Evolutionary conservation across 2,888 invertebrate species (phyloP).

Genomic region (Aphrophora alni): DNA sequence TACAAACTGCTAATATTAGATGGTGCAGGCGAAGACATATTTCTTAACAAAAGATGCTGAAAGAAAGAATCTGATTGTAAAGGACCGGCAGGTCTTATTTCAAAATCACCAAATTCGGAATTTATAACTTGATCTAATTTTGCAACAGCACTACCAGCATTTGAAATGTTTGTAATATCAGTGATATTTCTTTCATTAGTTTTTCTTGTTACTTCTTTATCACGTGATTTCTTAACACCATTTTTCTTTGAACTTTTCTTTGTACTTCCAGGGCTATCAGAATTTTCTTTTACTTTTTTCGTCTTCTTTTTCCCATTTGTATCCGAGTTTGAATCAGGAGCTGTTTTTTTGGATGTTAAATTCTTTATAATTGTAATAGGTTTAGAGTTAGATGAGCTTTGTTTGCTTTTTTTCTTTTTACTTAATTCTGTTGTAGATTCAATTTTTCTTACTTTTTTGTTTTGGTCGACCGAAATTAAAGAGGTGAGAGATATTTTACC

Average conservation of each 20-base stretch:
- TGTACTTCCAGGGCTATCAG: constrained; percentile 44
- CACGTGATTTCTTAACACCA: constrained; percentile 47
- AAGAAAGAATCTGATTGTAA: constrained; percentile 69
- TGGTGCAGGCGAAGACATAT: constrained; percentile 57
- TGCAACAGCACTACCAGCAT: background rate
- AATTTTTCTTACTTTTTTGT: constrained; percentile 32
- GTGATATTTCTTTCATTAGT: constrained; percentile 48
- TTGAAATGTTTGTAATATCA: constrained; percentile 1
- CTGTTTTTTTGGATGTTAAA: constrained; percentile 23
- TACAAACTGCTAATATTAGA: constrained; percentile 55
- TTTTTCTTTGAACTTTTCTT: constrained; percentile 52
- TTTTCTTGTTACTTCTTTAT: constrained; percentile 49
- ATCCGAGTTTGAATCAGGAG: constrained; percentile 20
- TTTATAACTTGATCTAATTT: constrained; percentile 20
- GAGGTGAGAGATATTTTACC: constrained; percentile 27
- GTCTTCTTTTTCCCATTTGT: constrained; percentile 37
- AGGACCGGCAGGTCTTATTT: background rate
- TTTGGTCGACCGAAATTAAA: constrained; percentile 11
- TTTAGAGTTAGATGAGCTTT: constrained; percentile 23
- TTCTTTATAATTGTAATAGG: constrained; percentile 27
- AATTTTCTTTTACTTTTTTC: constrained; percentile 55
- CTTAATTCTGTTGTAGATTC: constrained; percentile 26
- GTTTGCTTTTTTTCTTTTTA: constrained; percentile 37
- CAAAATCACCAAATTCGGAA: background rate
- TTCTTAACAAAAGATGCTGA: constrained; percentile 71